These are phyloP conservation scores for Acridotheres tristis DNA, from an alignment of 2,797 vertebrate genomes.

Conservation along the genomic window DNA sequence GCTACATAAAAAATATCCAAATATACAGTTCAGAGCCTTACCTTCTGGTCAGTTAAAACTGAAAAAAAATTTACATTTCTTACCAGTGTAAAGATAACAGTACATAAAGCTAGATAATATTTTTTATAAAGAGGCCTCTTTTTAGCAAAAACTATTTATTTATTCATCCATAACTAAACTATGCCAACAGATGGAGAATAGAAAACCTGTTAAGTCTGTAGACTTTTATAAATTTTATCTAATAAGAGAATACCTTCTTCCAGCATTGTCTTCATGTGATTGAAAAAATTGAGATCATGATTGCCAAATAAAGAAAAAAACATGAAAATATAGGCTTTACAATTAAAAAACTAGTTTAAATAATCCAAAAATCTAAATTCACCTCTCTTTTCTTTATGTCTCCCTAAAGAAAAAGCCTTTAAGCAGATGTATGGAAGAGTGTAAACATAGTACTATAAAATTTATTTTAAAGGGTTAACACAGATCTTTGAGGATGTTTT, in stretches of 20 bases:
- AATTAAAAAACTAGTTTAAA: not conserved
- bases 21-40: not conserved
- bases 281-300: not conserved
- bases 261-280: not conserved
- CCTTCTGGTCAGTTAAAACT: not conserved
- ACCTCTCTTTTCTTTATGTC: not conserved
- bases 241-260: not conserved
- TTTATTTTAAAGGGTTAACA: not conserved
- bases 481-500: not conserved
- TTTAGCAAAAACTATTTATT: not conserved
- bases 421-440: not conserved
- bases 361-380: not conserved
- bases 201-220: not conserved
- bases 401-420: not conserved
- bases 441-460: not conserved
- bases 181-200: not conserved
- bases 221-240: not conserved
- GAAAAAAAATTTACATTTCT: not conserved
- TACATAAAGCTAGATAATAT: not conserved
- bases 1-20: not conserved
- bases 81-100: not conserved
- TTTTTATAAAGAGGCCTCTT: not conserved
- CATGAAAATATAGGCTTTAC: not conserved
- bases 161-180: not conserved
- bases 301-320: not conserved